Evolutionary conservation across 2,797 vertebrate genomes (phyloP).

Genomic region (Anas bahamensis): DNA sequence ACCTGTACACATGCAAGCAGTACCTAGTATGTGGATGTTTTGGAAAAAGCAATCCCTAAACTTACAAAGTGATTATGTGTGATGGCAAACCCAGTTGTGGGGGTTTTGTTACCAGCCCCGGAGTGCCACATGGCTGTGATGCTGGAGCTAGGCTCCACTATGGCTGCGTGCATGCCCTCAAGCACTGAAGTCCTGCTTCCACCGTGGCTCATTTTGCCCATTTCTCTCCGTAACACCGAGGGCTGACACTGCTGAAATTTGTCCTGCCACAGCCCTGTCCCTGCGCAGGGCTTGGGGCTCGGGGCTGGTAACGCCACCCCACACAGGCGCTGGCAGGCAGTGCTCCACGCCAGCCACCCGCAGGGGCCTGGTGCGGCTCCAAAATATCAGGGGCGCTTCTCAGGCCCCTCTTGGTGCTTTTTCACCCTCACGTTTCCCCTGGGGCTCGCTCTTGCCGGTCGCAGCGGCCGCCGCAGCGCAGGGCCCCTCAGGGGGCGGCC

Average conservation of each 20-base stretch:
- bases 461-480: no score
- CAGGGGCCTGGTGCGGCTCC: no score
- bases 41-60: background rate
- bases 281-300: rapidly evolving
- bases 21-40: background rate
- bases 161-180: rapidly evolving
- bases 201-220: background rate
- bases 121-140: background rate
- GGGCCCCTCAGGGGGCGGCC: no score
- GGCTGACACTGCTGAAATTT: background rate
- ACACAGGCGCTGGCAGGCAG: rapidly evolving
- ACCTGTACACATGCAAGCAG: background rate
- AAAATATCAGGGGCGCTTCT: no score
- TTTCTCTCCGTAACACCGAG: background rate
- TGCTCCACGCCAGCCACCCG: background rate
- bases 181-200: no score
- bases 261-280: background rate
- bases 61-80: rapidly evolving
- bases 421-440: no score
- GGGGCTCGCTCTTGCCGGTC: no score
- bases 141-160: rapidly evolving
- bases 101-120: rapidly evolving
- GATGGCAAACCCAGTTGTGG: background rate
- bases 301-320: rapidly evolving
- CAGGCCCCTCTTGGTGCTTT: no score